phyloP scores from a whole-genome alignment of 1,140 invertebrate species.

The Spodoptera frugiperda region DNA sequence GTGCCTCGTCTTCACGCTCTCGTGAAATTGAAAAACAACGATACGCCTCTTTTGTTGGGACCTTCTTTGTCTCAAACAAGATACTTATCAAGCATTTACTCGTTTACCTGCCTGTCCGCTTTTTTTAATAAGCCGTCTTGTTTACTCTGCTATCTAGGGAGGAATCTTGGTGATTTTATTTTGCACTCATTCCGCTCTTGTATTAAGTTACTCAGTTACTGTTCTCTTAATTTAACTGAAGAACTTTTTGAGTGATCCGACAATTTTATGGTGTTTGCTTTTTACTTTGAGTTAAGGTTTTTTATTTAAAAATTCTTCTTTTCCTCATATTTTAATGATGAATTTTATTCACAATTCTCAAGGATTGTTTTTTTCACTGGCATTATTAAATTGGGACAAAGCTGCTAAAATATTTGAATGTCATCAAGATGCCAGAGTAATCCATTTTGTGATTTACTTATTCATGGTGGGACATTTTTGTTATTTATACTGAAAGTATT shows the following conservation, averaged over 20 bases:
- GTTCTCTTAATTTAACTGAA: conserved; percentile 32
- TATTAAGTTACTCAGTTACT: conserved; percentile 48
- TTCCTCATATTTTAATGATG: too few species aligned
- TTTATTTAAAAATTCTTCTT: too few species aligned
- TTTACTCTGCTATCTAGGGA: conserved; percentile 49
- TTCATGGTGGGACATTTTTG: too few species aligned
- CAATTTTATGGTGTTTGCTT: not conserved
- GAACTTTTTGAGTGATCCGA: conserved; percentile 7
- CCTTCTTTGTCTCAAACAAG: conserved; percentile 79
- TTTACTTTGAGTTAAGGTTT: not conserved
- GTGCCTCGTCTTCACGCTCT: conserved; percentile 40
- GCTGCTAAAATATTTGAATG: too few species aligned
- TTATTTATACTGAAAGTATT: not conserved
- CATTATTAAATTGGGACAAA: too few species aligned
- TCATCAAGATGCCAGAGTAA: too few species aligned
- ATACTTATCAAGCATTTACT: conserved; percentile 81
- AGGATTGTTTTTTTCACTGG: too few species aligned
- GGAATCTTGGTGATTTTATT: conserved; percentile 47
- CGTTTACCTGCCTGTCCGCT: conserved; percentile 73
- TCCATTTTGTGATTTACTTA: too few species aligned
- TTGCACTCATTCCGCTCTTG: conserved; percentile 26
- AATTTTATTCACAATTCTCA: too few species aligned
- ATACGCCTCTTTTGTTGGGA: conserved; percentile 75
- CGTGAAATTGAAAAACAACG: conserved; percentile 72
- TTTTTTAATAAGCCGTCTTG: conserved; percentile 68